Conservation (phyloP, 2,888 invertebrate genomes). For the Drosophila peninsularis region DNA sequence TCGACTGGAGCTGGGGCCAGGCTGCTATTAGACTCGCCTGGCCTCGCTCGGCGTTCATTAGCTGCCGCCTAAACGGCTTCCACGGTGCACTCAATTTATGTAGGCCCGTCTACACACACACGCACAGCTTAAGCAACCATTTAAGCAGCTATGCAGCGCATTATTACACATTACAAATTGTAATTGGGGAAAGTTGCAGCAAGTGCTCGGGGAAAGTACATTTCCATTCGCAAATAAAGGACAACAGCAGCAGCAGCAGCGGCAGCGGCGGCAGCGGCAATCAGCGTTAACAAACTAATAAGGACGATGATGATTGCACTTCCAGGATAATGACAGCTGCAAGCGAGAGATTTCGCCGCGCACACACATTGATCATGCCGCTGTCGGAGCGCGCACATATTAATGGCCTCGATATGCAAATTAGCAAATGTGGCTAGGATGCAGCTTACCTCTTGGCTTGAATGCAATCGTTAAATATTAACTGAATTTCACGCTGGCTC, state of each 20-base stretch:
- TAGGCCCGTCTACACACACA: background rate
- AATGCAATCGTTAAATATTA: slow-evolving; percentile 25
- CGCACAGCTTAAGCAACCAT: too few species aligned
- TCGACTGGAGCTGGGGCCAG: background rate
- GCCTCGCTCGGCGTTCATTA: slow-evolving; percentile 5
- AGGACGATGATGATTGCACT: slow-evolving; percentile 29
- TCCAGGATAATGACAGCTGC: slow-evolving; percentile 19
- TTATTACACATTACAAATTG: background rate
- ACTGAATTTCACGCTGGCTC: slow-evolving; percentile 10
- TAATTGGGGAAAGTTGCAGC: background rate
- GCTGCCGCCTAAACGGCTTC: slow-evolving; percentile 1
- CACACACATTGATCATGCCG: slow-evolving; percentile 38
- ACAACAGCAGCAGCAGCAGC: background rate
- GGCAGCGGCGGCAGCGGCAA: slow-evolving; percentile 12
- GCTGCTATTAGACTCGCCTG: background rate
- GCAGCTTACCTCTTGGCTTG: slow-evolving; percentile 38
- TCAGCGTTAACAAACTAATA: slow-evolving; percentile 46
- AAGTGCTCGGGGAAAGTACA: background rate
- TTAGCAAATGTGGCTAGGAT: slow-evolving; percentile 3
- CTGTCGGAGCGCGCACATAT: slow-evolving; percentile 14
- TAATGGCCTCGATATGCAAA: slow-evolving; percentile 19
- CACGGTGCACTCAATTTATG: slow-evolving; percentile 11
- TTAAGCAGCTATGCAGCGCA: background rate
- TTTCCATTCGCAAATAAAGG: background rate
- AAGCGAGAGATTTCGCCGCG: background rate